A percentile compares a stretch with the other conserved stretches of the same genome.
These are phyloP conservation scores for Trachemys scripta DNA, from an alignment of 2,113 vertebrate genomes.

Conservation along the genomic window DNA sequence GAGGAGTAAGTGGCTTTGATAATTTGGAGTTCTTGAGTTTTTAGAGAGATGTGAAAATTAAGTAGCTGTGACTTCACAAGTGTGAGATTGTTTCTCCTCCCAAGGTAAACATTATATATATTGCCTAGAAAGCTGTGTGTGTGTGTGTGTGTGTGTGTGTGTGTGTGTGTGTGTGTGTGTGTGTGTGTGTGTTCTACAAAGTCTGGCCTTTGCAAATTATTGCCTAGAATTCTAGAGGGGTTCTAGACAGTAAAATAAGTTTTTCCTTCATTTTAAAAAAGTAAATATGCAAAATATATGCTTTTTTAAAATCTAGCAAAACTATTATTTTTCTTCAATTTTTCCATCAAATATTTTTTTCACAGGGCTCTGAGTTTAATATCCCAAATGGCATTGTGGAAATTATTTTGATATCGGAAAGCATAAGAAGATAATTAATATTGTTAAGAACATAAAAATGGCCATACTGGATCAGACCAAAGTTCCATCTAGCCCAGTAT, in stretches of 20 bases:
- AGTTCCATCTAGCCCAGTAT: no score
- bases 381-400: background rate
- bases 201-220: background rate
- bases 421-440: background rate
- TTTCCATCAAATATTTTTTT: background rate
- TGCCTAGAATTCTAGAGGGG: background rate
- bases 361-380: background rate
- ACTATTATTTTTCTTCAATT: background rate
- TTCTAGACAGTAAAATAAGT: background rate
- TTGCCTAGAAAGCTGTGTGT: background rate
- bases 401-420: background rate
- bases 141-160: background rate
- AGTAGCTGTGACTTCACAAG: conserved; percentile 33
- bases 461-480: no score
- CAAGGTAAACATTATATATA: background rate
- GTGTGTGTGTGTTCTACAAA: background rate
- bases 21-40: conserved; percentile 2
- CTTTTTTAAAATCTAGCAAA: background rate
- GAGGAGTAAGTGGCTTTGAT: conserved; percentile 1
- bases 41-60: conserved; percentile 35
- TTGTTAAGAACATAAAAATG: background rate
- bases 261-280: background rate
- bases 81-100: background rate
- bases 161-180: no score
- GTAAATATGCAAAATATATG: background rate